Evolutionary conservation across 1,140 invertebrate species (phyloP), one percentile per base, ranked within the genome.

Genomic region (Venturia canescens): DNA sequence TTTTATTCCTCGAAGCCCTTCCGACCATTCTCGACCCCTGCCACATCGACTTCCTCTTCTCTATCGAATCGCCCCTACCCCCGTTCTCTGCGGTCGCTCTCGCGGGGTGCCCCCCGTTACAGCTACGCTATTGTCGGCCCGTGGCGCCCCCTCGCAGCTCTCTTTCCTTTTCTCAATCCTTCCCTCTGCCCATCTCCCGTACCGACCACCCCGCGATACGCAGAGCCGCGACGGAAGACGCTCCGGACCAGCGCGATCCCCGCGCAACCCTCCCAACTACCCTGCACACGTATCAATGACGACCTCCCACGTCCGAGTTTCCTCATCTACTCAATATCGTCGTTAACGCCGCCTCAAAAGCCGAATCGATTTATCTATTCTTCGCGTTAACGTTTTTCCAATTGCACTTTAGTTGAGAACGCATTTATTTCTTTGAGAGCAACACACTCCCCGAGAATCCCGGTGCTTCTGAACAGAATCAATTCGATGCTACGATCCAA

Each of bases 101-200:
- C 1, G 60, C n/a, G 66, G 29, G 26, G 60, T 31, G 53, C 67
- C 69, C 69, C 82, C 79, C 15, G 4, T 11, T 27, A 23, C 66
- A 13, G 27, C 26, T n/a, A 5, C 29, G 66, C 29, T 26, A 26
- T 26, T 27, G n/a, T 53, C 50, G 60, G 60, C 3, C 60, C 23
- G 60, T 27, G 57, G 66, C 84, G 84, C 84, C 80, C 82, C 85
- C 82, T 80, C 83, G 80, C 70, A 1, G 60, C 31, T n/a, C 71
- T 80, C 81, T 50, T 83, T 81, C 78, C 69, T 60, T 34, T 63
- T 69, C 63, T 44, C 7, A 9, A 21, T 77, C 66, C 80, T 69
- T 77, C 72, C 75, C 60, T 74, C 7, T 31, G 16, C 26, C 66
- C 29, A 31, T 82, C n/a, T n/a, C 80, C 57, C 84, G n/a, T 83